Evolutionary conservation across 2,888 invertebrate species (phyloP).

Genomic region (Torymus auratus): DNA sequence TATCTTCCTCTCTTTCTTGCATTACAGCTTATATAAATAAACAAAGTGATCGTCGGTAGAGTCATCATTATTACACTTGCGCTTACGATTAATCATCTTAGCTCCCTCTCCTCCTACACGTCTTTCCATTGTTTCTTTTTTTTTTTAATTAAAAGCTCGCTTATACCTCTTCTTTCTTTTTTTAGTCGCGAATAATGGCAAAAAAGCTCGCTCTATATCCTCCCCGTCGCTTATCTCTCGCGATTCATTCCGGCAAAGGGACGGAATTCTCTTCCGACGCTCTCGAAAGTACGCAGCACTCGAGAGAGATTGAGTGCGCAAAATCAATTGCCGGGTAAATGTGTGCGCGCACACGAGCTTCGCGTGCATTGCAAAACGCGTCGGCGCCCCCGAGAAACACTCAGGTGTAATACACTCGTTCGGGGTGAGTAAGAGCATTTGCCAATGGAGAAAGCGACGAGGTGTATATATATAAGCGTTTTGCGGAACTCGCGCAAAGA

Average conservation of each 20-base stretch:
- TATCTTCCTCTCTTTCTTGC: too few species aligned
- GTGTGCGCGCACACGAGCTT: neutral
- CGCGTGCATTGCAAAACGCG: constrained; percentile 11
- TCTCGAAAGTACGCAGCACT: neutral
- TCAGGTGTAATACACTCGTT: neutral
- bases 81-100: constrained; percentile 31
- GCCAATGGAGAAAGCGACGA: too few species aligned
- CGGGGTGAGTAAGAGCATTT: too few species aligned
- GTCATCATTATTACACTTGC: constrained; percentile 28
- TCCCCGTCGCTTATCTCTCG: too few species aligned
- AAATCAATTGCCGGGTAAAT: constrained; percentile 35
- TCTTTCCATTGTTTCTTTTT: neutral
- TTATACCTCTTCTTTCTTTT: neutral
- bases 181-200: too few species aligned
- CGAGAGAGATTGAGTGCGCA: neutral
- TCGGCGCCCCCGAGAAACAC: neutral
- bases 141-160: constrained; percentile 11
- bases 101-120: constrained; percentile 8
- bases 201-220: too few species aligned
- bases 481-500: too few species aligned
- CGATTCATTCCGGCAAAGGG: too few species aligned
- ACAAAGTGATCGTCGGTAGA: constrained; percentile 19
- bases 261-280: too few species aligned
- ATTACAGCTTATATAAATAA: constrained; percentile 7
- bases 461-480: too few species aligned